phyloP scores from a whole-genome alignment of 2,113 vertebrate species.

The Cryptomyrus ogoouensis region DNA sequence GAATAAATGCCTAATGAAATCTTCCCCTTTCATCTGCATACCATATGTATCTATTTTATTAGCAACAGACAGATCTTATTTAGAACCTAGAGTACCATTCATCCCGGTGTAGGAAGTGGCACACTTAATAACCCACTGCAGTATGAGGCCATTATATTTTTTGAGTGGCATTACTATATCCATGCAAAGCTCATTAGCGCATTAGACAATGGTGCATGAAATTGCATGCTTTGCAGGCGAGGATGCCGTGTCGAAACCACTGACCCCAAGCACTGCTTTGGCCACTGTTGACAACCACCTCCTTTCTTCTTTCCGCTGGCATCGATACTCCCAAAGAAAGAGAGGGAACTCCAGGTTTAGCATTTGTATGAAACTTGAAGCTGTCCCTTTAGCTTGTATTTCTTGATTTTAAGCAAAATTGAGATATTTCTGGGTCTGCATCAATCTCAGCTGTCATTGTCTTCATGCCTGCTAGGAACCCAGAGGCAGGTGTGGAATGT shows the following conservation, averaged over 20 bases:
- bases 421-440: neutral
- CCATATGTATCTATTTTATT: neutral
- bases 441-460: neutral
- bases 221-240: neutral
- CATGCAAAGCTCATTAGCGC: neutral
- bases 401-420: neutral
- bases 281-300: neutral
- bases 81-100: neutral
- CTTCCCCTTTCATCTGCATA: neutral
- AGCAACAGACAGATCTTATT: neutral
- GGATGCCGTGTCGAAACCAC: neutral
- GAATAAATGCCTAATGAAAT: neutral
- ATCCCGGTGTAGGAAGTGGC: neutral
- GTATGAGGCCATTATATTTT: neutral
- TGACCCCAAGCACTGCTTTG: neutral
- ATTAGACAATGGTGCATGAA: slow-evolving; percentile 10
- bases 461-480: neutral
- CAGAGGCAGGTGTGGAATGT: neutral
- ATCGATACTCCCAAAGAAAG: neutral
- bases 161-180: neutral
- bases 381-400: neutral
- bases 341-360: neutral
- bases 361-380: neutral
- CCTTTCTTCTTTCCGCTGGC: neutral
- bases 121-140: neutral